Base-by-base conservation (phyloP, 2,797 vertebrate species). In the Sebastes trivittatus region DNA sequence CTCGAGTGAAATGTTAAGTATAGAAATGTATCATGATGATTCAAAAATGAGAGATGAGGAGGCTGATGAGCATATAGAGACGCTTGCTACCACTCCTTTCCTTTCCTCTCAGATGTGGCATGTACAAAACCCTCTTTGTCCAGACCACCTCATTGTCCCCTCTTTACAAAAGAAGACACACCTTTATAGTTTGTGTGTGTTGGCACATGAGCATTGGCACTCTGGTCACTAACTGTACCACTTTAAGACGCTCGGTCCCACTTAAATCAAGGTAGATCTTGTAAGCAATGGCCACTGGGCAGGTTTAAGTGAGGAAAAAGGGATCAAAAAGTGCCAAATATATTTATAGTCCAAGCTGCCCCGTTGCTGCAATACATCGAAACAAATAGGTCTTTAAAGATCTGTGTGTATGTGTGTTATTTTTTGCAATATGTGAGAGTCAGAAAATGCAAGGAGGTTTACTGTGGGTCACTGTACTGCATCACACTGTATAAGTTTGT, bases 341-440 rank as follows among this genome's bases (percentile, higher is more conserved):
- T 73, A 52, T 79, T 74, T 46, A 27, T 56, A 75, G 86, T 91
- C 82, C 85, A 85, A 94, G 93, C 92, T 94, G 91, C 90, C 89
- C 59, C 73, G 4, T 78, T 80, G 87, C 85, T 89, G 81, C 80
- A 78, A 85, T 79, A 75, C 67, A 83, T 61, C 38, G 11, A 84
- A 84, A 87, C 78, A 83, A 66, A 67, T 2, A 56, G 38, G 80
- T 88, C 64, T 80, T 70, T 10, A 52, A 72, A 72, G 22, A 77
- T 76, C 32, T 58, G 60, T 70, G 78, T 80, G 66, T 70, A 4
- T 76, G 25, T 81, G 71, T 65, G 8, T 78, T 78, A 30, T 72
- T 80, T 82, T 78, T 75, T 86, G 67, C 60, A 70, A 54, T 32
- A 56, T 72, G 54, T 78, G 64, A 77, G 58, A 67, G 83, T 89